phyloP scores from a whole-genome alignment of 2,113 vertebrate genomes.

The Leucopsar rothschildi region DNA sequence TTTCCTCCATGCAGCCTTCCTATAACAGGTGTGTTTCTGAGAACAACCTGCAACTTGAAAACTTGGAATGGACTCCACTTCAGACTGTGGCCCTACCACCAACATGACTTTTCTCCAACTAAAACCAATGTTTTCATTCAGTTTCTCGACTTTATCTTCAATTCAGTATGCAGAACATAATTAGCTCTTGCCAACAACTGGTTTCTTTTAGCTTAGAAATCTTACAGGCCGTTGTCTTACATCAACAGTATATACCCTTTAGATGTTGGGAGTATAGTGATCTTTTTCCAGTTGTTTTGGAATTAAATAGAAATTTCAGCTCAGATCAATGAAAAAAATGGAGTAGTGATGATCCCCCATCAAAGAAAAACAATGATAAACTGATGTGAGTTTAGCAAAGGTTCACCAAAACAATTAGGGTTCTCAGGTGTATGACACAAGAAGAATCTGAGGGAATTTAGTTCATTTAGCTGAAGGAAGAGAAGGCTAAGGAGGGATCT shows the following conservation, averaged over 20 bases:
- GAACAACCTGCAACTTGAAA: background rate
- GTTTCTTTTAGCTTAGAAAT: background rate
- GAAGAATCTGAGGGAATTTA: background rate
- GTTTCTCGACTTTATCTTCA: background rate
- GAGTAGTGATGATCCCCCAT: background rate
- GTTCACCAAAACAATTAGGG: background rate
- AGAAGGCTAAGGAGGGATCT: background rate
- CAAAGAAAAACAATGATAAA: background rate
- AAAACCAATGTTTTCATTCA: background rate
- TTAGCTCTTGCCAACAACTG: background rate
- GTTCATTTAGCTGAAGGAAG: background rate
- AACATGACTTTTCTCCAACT: background rate
- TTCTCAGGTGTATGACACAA: background rate
- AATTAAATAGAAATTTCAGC: background rate
- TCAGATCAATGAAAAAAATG: background rate
- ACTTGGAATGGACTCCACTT: background rate
- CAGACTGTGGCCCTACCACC: background rate
- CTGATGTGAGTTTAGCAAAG: background rate
- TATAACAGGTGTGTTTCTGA: background rate
- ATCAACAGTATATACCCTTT: background rate
- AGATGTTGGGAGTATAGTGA: background rate
- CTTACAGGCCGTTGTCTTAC: background rate
- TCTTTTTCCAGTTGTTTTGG: background rate
- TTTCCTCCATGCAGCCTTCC: background rate
- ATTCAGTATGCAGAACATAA: background rate